These are phyloP conservation scores for Miniopterus natalensis DNA, from an alignment of 2,113 vertebrate genomes.

Conservation along the genomic window DNA sequence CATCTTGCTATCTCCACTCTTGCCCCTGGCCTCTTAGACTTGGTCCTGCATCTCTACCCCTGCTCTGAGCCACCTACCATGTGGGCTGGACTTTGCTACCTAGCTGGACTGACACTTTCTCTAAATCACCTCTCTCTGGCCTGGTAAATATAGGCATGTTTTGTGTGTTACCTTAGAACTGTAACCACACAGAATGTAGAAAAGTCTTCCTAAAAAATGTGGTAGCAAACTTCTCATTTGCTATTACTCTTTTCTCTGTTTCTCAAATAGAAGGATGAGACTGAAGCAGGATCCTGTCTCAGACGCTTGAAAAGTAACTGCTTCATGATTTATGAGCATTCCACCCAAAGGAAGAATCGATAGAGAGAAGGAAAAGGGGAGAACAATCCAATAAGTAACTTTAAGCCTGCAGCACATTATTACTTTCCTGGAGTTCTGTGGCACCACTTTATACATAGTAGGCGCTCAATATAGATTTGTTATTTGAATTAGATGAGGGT, in stretches of 20 bases:
- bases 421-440: conserved; percentile 60
- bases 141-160: background rate
- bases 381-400: conserved; percentile 80
- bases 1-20: background rate
- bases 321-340: conserved; percentile 74
- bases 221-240: conserved; percentile 3
- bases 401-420: conserved; percentile 9
- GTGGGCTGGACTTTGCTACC: background rate
- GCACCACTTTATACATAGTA: conserved; percentile 59
- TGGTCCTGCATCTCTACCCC: background rate
- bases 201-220: conserved; percentile 13
- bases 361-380: conserved; percentile 29
- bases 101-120: background rate
- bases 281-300: conserved; percentile 26
- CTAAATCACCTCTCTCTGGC: background rate
- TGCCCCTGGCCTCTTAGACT: too few relatives aligned
- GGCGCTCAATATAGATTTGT: background rate
- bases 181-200: background rate
- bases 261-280: conserved; percentile 12
- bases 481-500: conserved; percentile 53
- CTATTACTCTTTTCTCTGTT: background rate
- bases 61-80: background rate
- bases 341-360: conserved; percentile 67
- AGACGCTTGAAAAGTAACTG: conserved; percentile 32
- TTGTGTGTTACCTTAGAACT: background rate